phyloP scores from a whole-genome alignment of 1,140 invertebrate genomes.

The Amphibalanus amphitrite region DNA sequence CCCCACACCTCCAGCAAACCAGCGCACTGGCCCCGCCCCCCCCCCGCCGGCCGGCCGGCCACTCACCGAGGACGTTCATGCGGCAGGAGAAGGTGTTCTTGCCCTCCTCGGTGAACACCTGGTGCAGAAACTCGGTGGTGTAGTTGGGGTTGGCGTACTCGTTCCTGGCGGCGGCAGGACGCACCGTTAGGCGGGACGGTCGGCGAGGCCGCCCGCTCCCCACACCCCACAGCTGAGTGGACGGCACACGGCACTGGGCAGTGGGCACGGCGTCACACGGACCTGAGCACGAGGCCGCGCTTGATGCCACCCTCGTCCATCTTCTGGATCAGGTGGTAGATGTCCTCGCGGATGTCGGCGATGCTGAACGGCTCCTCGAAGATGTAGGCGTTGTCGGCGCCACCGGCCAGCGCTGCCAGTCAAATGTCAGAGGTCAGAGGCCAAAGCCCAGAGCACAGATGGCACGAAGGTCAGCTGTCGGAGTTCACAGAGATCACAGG shows the following conservation, averaged over 20 bases:
- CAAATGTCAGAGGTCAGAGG: no score
- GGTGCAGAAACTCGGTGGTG: slow-evolving; percentile 90
- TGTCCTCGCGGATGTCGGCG: slow-evolving; percentile 34
- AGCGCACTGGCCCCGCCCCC: no score
- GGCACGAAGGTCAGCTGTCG: no score
- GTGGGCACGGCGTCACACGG: neutral
- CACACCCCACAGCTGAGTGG: no score
- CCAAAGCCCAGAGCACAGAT: no score
- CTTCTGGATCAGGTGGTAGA: slow-evolving; percentile 89
- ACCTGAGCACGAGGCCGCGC: slow-evolving; percentile 73
- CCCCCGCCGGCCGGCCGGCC: no score
- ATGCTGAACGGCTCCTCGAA: slow-evolving; percentile 94
- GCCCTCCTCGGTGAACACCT: slow-evolving; percentile 90
- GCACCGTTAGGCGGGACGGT: no score
- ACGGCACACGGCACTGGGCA: no score
- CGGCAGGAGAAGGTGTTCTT: slow-evolving; percentile 86
- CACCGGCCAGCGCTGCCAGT: slow-evolving; percentile 60
- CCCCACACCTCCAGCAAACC: no score
- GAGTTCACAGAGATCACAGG: no score
- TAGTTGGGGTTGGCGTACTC: slow-evolving; percentile 95
- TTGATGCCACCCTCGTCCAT: slow-evolving; percentile 88
- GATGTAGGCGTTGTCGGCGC: slow-evolving; percentile 97
- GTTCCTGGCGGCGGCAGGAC: slow-evolving; percentile 32
- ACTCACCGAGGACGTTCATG: slow-evolving; percentile 66
- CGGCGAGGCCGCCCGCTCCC: no score